phyloP scores from a whole-genome alignment of 1,140 invertebrate species.

The Caerostris darwini region DNA sequence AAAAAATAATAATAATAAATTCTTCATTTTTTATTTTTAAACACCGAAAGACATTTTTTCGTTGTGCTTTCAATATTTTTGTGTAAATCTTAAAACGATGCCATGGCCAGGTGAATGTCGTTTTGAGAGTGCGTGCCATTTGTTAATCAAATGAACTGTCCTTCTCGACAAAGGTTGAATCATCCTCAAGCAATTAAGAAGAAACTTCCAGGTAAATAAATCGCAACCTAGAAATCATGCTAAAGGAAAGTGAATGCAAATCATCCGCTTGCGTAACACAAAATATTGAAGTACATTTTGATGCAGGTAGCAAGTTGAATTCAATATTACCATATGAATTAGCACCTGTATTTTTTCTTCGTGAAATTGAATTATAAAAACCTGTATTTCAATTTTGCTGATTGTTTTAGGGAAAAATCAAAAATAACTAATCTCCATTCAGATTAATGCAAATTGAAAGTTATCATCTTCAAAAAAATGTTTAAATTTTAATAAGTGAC shows the following conservation, averaged over 20 bases:
- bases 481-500: too few relatives aligned
- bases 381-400: too few relatives aligned
- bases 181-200: neutral
- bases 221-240: neutral
- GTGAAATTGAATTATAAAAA: too few relatives aligned
- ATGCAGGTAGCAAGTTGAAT: neutral
- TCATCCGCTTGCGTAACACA: neutral
- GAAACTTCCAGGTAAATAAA: slow-evolving; percentile 2
- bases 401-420: too few relatives aligned
- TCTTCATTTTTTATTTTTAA: too few relatives aligned
- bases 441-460: too few relatives aligned
- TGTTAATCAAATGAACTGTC: neutral
- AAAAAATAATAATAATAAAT: too few relatives aligned
- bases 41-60: too few relatives aligned
- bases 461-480: too few relatives aligned
- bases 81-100: neutral
- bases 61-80: neutral
- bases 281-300: neutral
- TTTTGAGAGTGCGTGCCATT: neutral
- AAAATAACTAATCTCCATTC: too few relatives aligned
- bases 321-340: neutral
- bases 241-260: neutral
- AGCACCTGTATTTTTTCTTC: neutral
- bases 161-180: slow-evolving; percentile 1
- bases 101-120: slow-evolving; percentile 10